Evolutionary conservation across 2,888 invertebrate genomes (phyloP), one percentile per base, ranked within the genome.

Genomic region (Ephialtes manifestator): DNA sequence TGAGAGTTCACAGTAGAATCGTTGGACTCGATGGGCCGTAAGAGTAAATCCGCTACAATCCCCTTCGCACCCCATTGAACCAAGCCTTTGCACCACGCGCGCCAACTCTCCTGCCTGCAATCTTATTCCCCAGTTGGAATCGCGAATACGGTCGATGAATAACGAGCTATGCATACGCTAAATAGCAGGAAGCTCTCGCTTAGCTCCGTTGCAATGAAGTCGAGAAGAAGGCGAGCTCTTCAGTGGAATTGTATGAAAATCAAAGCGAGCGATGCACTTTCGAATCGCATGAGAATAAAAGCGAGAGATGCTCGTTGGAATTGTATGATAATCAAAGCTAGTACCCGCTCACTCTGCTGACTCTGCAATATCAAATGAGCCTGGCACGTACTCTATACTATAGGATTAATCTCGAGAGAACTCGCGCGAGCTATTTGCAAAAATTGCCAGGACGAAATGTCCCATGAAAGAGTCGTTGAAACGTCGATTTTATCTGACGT

Each of bases 41-140:
- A 77, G 74, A 68, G 77, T 74, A 68, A 81, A 84, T 81, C 81
- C 81, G 53, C 63, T 53, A 58, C 84, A 68, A 74, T 72, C 76
- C 72, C 72, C 39, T 81, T 84, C 60, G 72, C 81, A 84, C 77
- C 71, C 81, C 81, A 77, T 81, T 77, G 81, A 77, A 74, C 74
- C 71, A 39, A 63, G 60, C 51, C 77, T 68, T 48, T 51, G 58
- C 18, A 46, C 39, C 65, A 35, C 58, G 35, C 5, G 60, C n/a
- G 31, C 60, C n/a, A 31, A 58, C 75, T 48, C 68, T 75, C 65
- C 13, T 43, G 31, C 24, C 31, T 60, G 13, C 72, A 60, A 81
- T 81, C 84, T 77, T 81, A 77, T 53, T 70, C 72, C 58, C 68
- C 63, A 43, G 18, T 46, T 8, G 68, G 60, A 11, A 74, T 28